These are phyloP conservation scores for Eciton burchellii DNA, from an alignment of 1,140 invertebrate genomes.

Conservation along the genomic window DNA sequence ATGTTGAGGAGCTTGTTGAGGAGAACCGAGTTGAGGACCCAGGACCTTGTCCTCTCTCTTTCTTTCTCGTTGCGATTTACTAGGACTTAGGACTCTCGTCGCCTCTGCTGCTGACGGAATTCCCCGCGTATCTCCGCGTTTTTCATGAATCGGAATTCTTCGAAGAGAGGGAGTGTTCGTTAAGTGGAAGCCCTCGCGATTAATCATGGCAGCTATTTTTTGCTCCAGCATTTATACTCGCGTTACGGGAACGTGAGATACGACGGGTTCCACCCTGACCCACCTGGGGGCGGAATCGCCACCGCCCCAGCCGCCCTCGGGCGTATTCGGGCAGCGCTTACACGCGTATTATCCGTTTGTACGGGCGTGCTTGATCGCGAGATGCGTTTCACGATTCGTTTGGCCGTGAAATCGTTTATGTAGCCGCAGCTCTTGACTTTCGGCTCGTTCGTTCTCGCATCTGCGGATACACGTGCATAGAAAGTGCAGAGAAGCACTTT, in stretches of 20 bases:
- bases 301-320: slow-evolving; percentile 83
- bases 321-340: slow-evolving; percentile 81
- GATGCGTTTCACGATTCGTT: slow-evolving; percentile 50
- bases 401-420: slow-evolving; percentile 26
- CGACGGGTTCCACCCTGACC: slow-evolving; percentile 82
- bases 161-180: too few relatives aligned
- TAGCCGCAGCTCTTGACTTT: not conserved
- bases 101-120: not conserved
- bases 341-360: slow-evolving; percentile 58
- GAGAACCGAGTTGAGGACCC: too few relatives aligned
- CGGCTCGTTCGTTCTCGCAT: not conserved
- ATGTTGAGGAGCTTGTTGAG: too few relatives aligned
- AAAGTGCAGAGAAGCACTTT: too few relatives aligned
- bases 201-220: slow-evolving; percentile 55
- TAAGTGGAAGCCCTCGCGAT: not conserved
- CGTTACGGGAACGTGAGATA: slow-evolving; percentile 77
- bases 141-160: not conserved
- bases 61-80: not conserved
- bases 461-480: too few relatives aligned
- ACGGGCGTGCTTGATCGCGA: slow-evolving; percentile 50
- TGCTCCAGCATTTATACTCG: slow-evolving; percentile 73
- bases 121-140: not conserved
- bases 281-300: slow-evolving; percentile 85
- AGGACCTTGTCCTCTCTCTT: too few relatives aligned
- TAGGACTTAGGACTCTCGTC: not conserved